Base-by-base conservation (phyloP, 2,888 invertebrate species). In the Troides oblongomaculatus region DNA sequence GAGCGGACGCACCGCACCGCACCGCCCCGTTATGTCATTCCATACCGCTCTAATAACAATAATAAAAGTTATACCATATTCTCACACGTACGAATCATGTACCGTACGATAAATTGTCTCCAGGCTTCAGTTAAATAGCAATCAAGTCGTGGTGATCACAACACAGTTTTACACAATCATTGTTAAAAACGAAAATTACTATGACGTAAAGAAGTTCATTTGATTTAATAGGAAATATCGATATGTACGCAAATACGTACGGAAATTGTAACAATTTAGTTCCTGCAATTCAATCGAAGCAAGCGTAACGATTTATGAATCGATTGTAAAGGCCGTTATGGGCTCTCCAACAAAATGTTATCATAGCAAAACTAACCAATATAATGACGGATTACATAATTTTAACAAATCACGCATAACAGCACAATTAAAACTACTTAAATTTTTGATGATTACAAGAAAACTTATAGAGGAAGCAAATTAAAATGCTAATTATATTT, bases 11-110 rank as follows among this genome's bases (percentile, higher is more conserved):
- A 74, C 75, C 77, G 77, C 81, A 75, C 74, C 74, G 81, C 21
- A 21, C 21, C 21, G 21, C 75, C 81, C 89, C 89, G 89, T 90
- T 89, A 90, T 88, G 84, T 84, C 85, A 88, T 86, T 86, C 84
- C 82, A 83, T 85, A 87, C 86, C 84, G 83, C 81, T 80, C 82
- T 82, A 83, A 83, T 85, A 86, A 82, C 84, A 78, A 81, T 84
- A 78, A 80, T 79, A 74, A 80, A 74, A 78, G 76, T 76, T 79
- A 81, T 82, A 84, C 84, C 82, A 86, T 85, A 84, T 83, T 88
- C 89, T 87, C 89, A 89, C 89, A 89, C 84, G 62, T 70, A 53
- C n/a, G 62, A 70, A 63, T 66, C 56, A 65, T 57, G 59, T 70
- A 70, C 70, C 70, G 76, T 81, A 80, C 78, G 76, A 77, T 85